phyloP scores from a whole-genome alignment of 1,140 invertebrate species.

The Brachionus angularis region DNA sequence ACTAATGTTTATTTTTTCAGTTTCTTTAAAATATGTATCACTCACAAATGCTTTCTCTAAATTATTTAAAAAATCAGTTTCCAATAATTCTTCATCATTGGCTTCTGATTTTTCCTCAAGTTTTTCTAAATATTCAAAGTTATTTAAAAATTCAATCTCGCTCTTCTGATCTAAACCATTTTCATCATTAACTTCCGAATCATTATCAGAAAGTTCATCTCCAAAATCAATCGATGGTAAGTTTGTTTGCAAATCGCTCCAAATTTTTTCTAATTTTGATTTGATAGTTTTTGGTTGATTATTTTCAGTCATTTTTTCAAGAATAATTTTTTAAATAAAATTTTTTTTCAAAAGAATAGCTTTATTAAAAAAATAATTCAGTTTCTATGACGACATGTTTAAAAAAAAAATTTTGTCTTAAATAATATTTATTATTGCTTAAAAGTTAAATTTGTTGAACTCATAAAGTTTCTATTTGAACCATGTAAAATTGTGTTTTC shows the following conservation, averaged over 20 bases:
- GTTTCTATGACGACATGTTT: too few relatives aligned
- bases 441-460: slow-evolving; percentile 18
- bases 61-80: not conserved
- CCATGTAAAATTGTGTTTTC: slow-evolving; percentile 9
- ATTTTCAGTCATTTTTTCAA: slow-evolving; percentile 6
- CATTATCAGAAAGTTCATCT: not conserved
- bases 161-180: not conserved
- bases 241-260: slow-evolving; percentile 13
- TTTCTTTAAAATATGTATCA: slow-evolving; percentile 8
- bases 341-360: too few relatives aligned
- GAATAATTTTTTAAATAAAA: not conserved
- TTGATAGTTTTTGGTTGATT: not conserved
- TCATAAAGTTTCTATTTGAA: slow-evolving; percentile 34
- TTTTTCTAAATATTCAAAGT: not conserved
- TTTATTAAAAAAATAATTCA: too few relatives aligned
- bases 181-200: not conserved
- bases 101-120: not conserved
- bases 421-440: slow-evolving; percentile 28
- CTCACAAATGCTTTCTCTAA: not conserved
- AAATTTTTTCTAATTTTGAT: slow-evolving; percentile 14
- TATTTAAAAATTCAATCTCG: too few relatives aligned
- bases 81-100: not conserved
- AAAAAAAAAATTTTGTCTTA: not conserved
- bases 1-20: not conserved
- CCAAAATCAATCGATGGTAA: not conserved